Base-by-base conservation (phyloP, 1,140 invertebrate genomes). In the Campoletis sonorensis region DNA sequence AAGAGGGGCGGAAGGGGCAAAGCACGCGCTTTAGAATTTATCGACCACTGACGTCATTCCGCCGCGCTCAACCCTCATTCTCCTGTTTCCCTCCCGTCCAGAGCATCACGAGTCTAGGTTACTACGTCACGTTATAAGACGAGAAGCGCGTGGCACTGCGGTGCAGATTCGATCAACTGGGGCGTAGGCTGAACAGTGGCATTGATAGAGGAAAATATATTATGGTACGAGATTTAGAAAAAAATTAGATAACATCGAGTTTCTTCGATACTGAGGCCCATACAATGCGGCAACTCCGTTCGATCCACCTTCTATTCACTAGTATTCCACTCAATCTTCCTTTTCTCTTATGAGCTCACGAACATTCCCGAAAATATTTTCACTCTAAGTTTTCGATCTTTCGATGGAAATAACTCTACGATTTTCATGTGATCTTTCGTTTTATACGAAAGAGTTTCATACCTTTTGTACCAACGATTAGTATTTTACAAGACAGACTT, bases 31-130 rank as follows among this genome's bases (percentile, higher is more conserved):
- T 83, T 61, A 80, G 86, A 82, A 85, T 88, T 86, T 89, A 89
- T 89, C 87, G 88, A 89, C 86, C 87, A 85, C 79, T 90, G 89
- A 89, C 88, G 89, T 90, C 88, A 89, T 86, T 79, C 76, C n/a
- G 75, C 76, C n/a, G 75, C 80, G 58, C 40, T 78, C 15, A 33
- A 70, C 11, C 30, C 67, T 21, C 30, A 18, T 70, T 51, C 40
- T 13, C 5, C 40, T 49, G 49, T 79, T 76, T 40, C 49, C 51
- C 4, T 54, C 75, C 67, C 51, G 67, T 51, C 68, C 77, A 54
- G 26, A 51, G 61, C 11, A 64, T 64, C 61, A 23, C 61, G n/a
- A 64, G 61, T 64, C n/a, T 15, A 64, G 21, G 68, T 64, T 45
- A 54, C 79, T 82, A 82, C 83, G 83, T 84, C 80, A 82, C 73